A percentile compares a stretch with the other conserved stretches of the same genome.
These are phyloP conservation scores for Vimba vimba DNA, from an alignment of 2,113 vertebrate genomes.

Conservation along the genomic window DNA sequence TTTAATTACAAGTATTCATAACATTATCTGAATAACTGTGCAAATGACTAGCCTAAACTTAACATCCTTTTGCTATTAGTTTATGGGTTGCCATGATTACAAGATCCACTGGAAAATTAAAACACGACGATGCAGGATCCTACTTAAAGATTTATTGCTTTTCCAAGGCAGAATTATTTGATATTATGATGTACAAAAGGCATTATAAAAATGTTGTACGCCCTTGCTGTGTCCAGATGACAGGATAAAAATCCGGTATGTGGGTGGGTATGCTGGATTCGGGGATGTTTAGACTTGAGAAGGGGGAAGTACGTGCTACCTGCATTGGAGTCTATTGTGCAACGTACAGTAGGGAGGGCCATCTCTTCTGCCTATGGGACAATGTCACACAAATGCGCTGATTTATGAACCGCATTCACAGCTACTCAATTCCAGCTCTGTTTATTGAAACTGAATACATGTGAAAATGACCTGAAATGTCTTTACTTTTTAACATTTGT, in stretches of 20 bases:
- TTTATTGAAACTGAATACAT: not conserved
- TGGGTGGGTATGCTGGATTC: slow-evolving; percentile 42
- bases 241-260: slow-evolving; percentile 29
- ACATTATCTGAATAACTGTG: slow-evolving; percentile 50
- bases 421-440: not conserved
- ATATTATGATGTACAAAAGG: not conserved
- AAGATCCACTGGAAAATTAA: not conserved
- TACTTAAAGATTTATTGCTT: not conserved
- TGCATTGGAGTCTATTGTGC: slow-evolving; percentile 27
- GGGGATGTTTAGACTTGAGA: slow-evolving; percentile 55
- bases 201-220: slow-evolving; percentile 46
- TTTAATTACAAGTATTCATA: slow-evolving; percentile 53
- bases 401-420: slow-evolving; percentile 2
- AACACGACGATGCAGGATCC: not conserved
- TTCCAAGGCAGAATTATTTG: not conserved
- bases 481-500: not conserved
- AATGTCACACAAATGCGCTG: not conserved
- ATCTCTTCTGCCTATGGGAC: slow-evolving; percentile 13
- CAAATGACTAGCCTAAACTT: slow-evolving; percentile 31
- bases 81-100: not conserved
- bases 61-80: slow-evolving; percentile 44
- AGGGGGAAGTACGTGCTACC: slow-evolving; percentile 52
- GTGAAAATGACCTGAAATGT: not conserved
- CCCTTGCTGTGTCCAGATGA: slow-evolving; percentile 39
- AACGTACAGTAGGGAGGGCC: slow-evolving; percentile 19